These are phyloP conservation scores for Leucoptera coffeella DNA, from an alignment of 2,888 invertebrate genomes.

Conservation along the genomic window DNA sequence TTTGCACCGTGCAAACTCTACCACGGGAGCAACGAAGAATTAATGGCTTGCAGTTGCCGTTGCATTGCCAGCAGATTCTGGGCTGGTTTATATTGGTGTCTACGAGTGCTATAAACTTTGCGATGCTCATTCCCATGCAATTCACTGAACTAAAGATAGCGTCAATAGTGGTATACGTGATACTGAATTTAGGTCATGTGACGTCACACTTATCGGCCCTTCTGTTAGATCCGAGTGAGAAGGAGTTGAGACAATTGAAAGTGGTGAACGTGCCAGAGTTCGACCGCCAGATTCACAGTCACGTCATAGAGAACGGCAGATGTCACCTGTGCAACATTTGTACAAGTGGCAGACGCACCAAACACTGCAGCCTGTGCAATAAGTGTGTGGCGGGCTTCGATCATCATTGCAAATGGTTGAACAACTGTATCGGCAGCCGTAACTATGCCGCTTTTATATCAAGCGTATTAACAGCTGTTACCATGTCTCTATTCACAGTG, in stretches of 20 bases:
- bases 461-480: conserved; percentile 72
- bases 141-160: conserved; percentile 56
- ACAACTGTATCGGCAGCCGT: conserved; percentile 90
- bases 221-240: conserved; percentile 84
- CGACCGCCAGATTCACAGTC: conserved; percentile 79
- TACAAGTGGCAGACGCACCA: conserved; percentile 69
- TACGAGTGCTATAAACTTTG: conserved; percentile 64
- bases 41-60: conserved; percentile 77
- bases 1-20: no score
- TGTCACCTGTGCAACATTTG: conserved; percentile 89
- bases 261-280: conserved; percentile 71
- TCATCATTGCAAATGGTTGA: conserved; percentile 98
- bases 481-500: conserved; percentile 64
- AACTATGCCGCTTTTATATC: conserved; percentile 83
- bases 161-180: conserved; percentile 52
- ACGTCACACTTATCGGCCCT: conserved; percentile 72
- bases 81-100: conserved; percentile 72
- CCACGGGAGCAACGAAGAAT: conserved; percentile 55
- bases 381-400: conserved; percentile 94
- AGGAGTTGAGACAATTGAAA: conserved; percentile 60
- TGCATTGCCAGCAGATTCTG: conserved; percentile 79
- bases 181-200: conserved; percentile 68
- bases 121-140: conserved; percentile 67
- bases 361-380: conserved; percentile 96
- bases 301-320: conserved; percentile 92